Evolutionary conservation across 23 tunicate genomes (phyloP).

Genomic region (Trididemnum clinides): DNA sequence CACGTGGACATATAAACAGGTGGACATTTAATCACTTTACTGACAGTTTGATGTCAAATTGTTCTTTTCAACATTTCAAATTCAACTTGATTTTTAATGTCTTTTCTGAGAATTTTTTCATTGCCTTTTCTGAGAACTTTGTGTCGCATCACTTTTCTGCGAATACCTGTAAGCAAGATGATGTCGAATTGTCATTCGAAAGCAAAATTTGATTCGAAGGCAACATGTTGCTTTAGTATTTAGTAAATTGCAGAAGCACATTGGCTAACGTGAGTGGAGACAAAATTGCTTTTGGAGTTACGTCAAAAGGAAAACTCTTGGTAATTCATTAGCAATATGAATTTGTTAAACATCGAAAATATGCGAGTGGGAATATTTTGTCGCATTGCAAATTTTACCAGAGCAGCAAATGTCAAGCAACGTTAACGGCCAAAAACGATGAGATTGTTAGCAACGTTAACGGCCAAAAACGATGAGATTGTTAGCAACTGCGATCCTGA

Average conservation of each 20-base stretch:
- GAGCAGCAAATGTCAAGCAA: slow-evolving; percentile 26
- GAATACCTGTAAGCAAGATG: too few relatives aligned
- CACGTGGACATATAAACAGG: slow-evolving; percentile 28
- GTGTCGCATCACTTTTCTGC: too few relatives aligned
- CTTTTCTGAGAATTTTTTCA: not conserved
- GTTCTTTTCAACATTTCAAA: too few relatives aligned
- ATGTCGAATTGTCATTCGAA: too few relatives aligned
- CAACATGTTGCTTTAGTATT: too few relatives aligned
- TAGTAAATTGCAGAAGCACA: slow-evolving; percentile 22
- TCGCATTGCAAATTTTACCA: slow-evolving; percentile 44
- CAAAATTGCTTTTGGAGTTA: slow-evolving; percentile 39
- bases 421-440: slow-evolving; percentile 34
- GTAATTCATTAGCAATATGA: slow-evolving; percentile 39
- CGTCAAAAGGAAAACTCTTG: slow-evolving; percentile 42
- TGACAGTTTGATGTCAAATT: too few relatives aligned
- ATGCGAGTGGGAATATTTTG: slow-evolving; percentile 36
- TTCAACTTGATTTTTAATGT: too few relatives aligned
- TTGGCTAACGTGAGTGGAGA: slow-evolving; percentile 27
- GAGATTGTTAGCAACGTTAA: too few relatives aligned
- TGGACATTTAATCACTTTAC: not conserved
- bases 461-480: slow-evolving; percentile 37
- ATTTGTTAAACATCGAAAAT: slow-evolving; percentile 40
- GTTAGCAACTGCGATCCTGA: slow-evolving; percentile 37
- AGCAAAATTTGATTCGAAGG: too few relatives aligned
- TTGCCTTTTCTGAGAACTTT: not conserved